These are phyloP conservation scores for Ophioderma brevispina DNA, from an alignment of 35 echinoderm and acorn worm species.

Conservation along the genomic window DNA sequence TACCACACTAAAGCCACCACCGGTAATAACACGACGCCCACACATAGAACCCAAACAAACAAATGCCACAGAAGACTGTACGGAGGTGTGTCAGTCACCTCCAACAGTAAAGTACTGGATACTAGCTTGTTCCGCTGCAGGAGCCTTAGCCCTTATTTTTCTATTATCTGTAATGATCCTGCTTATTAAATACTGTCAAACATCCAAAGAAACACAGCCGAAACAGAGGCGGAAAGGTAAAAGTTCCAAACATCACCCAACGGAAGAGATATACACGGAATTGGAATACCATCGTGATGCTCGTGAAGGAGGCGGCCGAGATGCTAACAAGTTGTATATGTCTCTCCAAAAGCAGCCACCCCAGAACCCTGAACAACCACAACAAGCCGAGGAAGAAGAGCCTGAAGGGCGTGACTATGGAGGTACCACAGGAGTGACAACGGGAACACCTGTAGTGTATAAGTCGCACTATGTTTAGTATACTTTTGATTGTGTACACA, in stretches of 20 bases:
- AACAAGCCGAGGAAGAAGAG: background rate
- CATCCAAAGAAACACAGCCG: background rate
- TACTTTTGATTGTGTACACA: background rate
- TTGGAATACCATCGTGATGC: background rate
- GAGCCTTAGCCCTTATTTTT: constrained; percentile 13
- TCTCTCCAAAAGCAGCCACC: background rate
- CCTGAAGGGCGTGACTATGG: background rate
- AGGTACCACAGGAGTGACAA: background rate
- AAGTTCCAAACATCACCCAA: background rate
- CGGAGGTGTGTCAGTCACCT: background rate
- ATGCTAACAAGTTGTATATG: background rate
- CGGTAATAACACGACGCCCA: background rate
- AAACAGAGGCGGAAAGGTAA: background rate
- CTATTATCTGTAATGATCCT: background rate
- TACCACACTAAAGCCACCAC: background rate
- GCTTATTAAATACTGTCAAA: background rate
- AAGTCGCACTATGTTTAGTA: background rate
- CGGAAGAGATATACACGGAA: background rate
- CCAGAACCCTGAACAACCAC: background rate
- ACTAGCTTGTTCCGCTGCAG: background rate
- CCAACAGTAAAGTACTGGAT: background rate
- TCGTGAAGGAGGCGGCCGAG: background rate
- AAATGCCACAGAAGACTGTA: background rate
- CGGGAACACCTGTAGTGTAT: background rate
- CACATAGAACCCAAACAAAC: background rate